These are phyloP conservation scores for Xenotilapia leptura DNA, from an alignment of 2,113 vertebrate genomes.

Conservation along the genomic window DNA sequence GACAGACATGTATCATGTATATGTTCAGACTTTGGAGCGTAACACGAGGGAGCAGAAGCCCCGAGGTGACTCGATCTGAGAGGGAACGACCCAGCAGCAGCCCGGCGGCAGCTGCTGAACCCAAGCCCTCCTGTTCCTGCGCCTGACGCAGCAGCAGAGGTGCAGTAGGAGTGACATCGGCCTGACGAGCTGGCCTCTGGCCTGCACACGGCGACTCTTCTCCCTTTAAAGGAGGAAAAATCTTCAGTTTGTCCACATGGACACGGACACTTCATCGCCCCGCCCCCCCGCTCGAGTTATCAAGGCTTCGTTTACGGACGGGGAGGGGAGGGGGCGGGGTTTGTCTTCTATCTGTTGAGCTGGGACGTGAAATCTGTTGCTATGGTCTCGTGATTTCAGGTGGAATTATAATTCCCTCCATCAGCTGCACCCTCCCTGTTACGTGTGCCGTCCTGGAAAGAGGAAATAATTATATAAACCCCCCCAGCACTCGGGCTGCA, in stretches of 20 bases:
- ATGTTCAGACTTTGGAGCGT: not conserved
- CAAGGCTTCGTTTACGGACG: not conserved
- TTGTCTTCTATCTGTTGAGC: not conserved
- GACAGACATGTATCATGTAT: rapidly evolving
- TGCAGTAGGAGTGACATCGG: not conserved
- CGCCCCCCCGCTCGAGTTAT: not conserved
- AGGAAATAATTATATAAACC: constrained; percentile 43
- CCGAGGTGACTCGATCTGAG: not conserved
- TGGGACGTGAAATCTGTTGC: not conserved
- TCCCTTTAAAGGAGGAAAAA: not conserved
- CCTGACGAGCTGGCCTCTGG: rapidly evolving
- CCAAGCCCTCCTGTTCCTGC: not conserved
- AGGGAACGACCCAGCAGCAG: not conserved
- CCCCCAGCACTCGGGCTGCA: constrained; percentile 23
- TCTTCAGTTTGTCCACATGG: not conserved
- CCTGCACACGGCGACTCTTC: not conserved
- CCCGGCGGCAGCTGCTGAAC: not conserved
- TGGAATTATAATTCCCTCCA: not conserved
- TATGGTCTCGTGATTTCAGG: not conserved
- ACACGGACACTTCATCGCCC: rapidly evolving
- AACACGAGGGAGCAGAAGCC: not conserved
- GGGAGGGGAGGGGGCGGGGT: not conserved
- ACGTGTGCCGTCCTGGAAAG: not conserved
- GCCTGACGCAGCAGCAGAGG: not conserved
- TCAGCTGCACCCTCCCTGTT: not conserved